Evolutionary conservation across 2,797 vertebrate species (phyloP), one percentile per base, ranked within the genome.

Genomic region (Lepus townsendii): DNA sequence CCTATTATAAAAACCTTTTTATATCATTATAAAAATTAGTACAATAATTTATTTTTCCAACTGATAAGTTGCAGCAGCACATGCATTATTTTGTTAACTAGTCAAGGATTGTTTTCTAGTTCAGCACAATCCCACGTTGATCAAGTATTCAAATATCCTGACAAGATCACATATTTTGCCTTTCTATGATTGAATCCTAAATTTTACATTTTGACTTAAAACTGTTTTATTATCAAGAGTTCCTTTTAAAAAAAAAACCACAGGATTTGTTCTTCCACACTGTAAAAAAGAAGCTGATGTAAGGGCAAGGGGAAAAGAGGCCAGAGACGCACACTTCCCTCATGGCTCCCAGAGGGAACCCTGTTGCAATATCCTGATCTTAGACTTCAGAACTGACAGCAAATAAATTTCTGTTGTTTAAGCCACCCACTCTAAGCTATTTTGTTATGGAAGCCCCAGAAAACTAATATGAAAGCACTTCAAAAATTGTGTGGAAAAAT

Each of bases 1-100:
- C 84, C 52, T 91, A 87, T 62, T 90, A 90, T 79, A 91, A 93
- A 84, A 68, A 47, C 9, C 7, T 68, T 91, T 91, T 88, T 79
- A 42, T 50, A 54, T 4, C 14, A 79, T 0, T 76, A 52, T 87
- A 76, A 72, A 83, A 69, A 13, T 32, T 79, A 32, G 0, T 30
- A 66, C 84, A 93, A 87, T 90, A 57, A 77, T 42, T 83, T 69
- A 69, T 5, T 62, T 38, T 93, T 84, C 13, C 19, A 93, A n/a
- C 12, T 83, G 79, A 73, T 22, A 85, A 88, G n/a, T 83, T 91
- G 86, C 4, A 75, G 22, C 11, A 78, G 20, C 50, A 57, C 54
- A 57, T 57, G 54, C 19, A 11, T 85, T 38, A 78, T 7, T 35
- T 85, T 71, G 52, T 32, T 52, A 69, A 22, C 8, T 71, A 72